phyloP scores from a whole-genome alignment of 2,113 vertebrate species.

The Mesitornis unicolor region DNA sequence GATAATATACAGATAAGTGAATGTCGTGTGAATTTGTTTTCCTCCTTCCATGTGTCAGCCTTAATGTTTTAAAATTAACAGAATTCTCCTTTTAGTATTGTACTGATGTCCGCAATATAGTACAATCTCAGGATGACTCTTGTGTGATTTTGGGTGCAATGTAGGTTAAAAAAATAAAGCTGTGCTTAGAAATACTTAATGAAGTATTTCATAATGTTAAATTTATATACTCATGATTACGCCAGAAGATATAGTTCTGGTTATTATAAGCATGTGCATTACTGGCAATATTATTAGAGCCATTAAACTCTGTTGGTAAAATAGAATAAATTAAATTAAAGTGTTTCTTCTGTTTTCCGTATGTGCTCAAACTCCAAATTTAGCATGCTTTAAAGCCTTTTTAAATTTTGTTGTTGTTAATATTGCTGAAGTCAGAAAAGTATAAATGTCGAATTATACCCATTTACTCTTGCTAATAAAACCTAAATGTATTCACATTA shows the following conservation, averaged over 20 bases:
- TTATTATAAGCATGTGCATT: background rate
- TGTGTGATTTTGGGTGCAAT: background rate
- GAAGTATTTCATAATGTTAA: background rate
- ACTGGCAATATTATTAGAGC: background rate
- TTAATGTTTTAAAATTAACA: background rate
- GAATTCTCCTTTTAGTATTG: background rate
- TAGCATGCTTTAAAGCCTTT: background rate
- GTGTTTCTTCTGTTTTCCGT: background rate
- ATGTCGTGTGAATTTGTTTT: background rate
- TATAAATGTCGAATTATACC: background rate
- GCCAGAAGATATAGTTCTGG: background rate
- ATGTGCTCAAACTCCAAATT: background rate
- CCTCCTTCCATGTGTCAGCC: background rate
- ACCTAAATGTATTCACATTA: background rate
- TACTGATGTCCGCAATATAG: background rate
- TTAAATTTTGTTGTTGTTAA: background rate
- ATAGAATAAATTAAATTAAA: background rate
- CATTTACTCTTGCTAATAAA: background rate
- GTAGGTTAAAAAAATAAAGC: background rate
- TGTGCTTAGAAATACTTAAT: background rate
- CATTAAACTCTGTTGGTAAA: slow-evolving; percentile 9
- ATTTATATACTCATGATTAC: background rate
- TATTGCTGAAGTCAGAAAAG: background rate
- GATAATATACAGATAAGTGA: background rate
- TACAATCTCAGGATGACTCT: background rate